Evolutionary conservation across 1,140 invertebrate species (phyloP).

Genomic region (Brachionus asplanchnoidis): DNA sequence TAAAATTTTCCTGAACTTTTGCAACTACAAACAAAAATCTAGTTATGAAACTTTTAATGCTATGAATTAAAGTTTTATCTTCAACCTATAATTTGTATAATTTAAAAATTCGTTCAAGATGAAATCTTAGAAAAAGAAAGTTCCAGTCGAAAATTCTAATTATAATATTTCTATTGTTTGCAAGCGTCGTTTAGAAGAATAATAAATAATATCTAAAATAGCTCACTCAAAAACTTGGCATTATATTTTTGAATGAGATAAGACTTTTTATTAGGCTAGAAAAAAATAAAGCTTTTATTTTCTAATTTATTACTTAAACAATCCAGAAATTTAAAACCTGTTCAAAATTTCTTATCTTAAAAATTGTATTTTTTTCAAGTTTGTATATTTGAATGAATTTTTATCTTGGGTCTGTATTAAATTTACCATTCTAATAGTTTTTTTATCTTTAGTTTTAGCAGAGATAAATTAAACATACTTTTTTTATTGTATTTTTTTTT

Average conservation of each 20-base stretch:
- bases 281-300: neutral
- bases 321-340: slow-evolving; percentile 25
- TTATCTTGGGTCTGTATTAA: neutral
- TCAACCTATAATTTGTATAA: neutral
- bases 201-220: neutral
- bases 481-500: slow-evolving; percentile 6
- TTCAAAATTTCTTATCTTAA: slow-evolving; percentile 7
- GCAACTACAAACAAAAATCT: neutral
- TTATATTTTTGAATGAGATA: neutral
- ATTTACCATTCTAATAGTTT: neutral
- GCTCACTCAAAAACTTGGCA: neutral
- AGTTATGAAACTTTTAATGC: neutral
- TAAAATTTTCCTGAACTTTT: neutral
- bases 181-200: neutral
- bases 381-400: neutral
- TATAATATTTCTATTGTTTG: neutral
- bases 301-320: neutral
- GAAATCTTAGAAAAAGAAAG: neutral
- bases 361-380: neutral
- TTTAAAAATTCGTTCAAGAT: neutral
- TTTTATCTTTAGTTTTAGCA: neutral
- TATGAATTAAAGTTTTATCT: neutral
- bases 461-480: neutral
- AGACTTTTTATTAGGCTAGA: neutral
- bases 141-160: neutral